Evolutionary conservation across 2,888 invertebrate species (phyloP).

Genomic region (Scaptomyza tumidula): DNA sequence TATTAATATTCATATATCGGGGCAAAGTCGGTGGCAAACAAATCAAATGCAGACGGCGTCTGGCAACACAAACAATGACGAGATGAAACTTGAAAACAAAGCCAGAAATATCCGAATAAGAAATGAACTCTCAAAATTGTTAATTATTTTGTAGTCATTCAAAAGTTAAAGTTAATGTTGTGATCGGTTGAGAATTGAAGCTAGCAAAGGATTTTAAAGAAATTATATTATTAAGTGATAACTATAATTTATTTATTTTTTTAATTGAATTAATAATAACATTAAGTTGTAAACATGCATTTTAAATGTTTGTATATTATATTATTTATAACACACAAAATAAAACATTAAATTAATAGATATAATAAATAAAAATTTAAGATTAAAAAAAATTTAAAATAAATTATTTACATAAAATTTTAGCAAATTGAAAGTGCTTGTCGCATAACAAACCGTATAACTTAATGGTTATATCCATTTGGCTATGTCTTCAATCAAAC

Average conservation of each 20-base stretch:
- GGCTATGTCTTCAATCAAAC: conserved; percentile 43
- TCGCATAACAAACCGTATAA: not conserved
- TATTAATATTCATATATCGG: conserved; percentile 78
- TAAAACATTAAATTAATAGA: no score
- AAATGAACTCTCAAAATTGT: conserved; percentile 16
- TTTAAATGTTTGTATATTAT: no score
- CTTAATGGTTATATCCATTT: not conserved
- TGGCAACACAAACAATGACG: conserved; percentile 58
- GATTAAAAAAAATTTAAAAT: not conserved
- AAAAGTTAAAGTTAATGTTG: not conserved
- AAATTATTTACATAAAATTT: not conserved
- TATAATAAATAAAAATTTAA: no score
- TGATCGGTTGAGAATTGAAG: no score
- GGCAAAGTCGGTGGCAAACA: conserved; percentile 56
- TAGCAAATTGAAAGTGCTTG: not conserved
- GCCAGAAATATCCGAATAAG: not conserved
- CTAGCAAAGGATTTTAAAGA: no score
- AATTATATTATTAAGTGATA: no score
- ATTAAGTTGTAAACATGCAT: no score
- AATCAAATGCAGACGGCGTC: conserved; percentile 73
- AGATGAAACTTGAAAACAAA: not conserved
- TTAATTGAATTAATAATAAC: no score
- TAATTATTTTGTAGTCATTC: not conserved
- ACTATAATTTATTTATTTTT: no score
- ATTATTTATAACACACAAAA: no score